Conservation (phyloP, 2,797 vertebrate genomes). For the Sebastes reedi region DNA sequence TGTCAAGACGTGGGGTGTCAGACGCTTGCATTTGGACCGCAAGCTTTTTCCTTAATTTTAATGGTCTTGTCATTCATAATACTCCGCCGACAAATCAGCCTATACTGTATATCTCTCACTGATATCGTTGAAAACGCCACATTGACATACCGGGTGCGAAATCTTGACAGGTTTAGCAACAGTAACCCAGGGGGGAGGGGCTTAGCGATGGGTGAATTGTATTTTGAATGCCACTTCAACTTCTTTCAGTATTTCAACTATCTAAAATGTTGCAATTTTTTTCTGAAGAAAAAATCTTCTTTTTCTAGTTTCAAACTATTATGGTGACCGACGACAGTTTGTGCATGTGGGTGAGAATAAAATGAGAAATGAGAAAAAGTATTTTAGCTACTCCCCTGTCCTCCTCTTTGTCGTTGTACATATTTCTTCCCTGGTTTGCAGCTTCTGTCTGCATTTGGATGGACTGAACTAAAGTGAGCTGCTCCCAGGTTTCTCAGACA, state of each 20-base stretch:
- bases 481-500: slow-evolving; percentile 4
- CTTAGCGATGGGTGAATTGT: background rate
- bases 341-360: background rate
- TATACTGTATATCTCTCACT: no score
- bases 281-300: background rate
- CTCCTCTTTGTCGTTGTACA: background rate
- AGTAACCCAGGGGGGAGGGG: no score
- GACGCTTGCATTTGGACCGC: no score
- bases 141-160: no score
- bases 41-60: no score
- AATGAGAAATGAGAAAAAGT: background rate
- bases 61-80: no score
- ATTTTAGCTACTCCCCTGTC: background rate
- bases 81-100: no score
- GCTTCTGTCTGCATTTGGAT: background rate
- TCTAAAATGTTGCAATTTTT: background rate
- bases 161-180: no score
- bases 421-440: background rate
- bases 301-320: background rate
- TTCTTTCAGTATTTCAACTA: background rate
- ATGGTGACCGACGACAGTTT: background rate
- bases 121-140: no score
- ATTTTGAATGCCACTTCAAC: background rate
- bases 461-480: background rate
- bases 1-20: no score